phyloP scores from a whole-genome alignment of 2,888 invertebrate genomes.

The Leptura quadrifasciata region DNA sequence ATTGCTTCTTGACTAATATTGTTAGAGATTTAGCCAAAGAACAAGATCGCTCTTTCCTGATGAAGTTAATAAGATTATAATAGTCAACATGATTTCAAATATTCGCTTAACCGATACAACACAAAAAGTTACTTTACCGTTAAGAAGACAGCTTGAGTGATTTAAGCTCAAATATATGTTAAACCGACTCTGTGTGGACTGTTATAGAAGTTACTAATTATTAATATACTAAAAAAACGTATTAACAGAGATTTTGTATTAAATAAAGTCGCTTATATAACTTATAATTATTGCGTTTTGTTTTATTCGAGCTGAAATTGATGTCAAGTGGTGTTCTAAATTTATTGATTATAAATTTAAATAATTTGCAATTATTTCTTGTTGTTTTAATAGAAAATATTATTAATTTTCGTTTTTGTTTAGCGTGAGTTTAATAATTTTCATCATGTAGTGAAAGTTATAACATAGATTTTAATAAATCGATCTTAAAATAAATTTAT shows the following conservation, averaged over 20 bases:
- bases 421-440: no score
- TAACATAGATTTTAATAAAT: no score
- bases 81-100: no score
- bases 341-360: background rate
- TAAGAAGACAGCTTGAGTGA: no score
- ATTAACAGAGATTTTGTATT: background rate
- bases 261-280: constrained; percentile 15
- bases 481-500: no score
- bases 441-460: no score
- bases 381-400: background rate
- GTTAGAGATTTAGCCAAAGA: no score
- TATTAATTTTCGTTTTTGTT: background rate
- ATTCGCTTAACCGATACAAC: no score
- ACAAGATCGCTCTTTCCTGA: no score
- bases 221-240: constrained; percentile 3
- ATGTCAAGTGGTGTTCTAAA: background rate
- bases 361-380: background rate
- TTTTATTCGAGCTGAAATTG: background rate
- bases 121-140: no score
- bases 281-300: constrained; percentile 10
- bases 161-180: background rate
- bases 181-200: background rate
- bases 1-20: no score
- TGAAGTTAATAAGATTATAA: no score
- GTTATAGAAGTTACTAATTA: background rate